These are phyloP conservation scores for Pimpla rufipes DNA, from an alignment of 2,888 invertebrate species.

Conservation along the genomic window DNA sequence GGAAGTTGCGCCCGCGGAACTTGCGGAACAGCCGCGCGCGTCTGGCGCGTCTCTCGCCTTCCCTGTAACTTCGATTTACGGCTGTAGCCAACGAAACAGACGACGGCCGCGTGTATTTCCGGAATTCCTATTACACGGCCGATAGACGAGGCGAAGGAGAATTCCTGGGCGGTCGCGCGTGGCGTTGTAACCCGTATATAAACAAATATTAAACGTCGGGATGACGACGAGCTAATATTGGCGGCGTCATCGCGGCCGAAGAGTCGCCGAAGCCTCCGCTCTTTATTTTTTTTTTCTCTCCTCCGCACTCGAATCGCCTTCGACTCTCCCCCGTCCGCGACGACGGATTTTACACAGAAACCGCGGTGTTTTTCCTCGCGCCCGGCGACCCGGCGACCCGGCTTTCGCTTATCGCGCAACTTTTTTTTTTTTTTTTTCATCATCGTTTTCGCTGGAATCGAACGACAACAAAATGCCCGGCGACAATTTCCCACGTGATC, in stretches of 20 bases:
- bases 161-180: no score
- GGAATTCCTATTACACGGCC: background rate
- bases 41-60: background rate
- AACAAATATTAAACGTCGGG: conserved; percentile 37
- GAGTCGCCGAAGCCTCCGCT: background rate
- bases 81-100: background rate
- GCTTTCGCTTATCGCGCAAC: conserved; percentile 32
- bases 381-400: no score
- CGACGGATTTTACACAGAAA: conserved; percentile 23
- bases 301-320: background rate
- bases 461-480: background rate
- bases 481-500: no score
- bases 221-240: conserved; percentile 33
- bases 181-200: conserved; percentile 4
- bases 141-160: no score
- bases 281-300: conserved; percentile 30
- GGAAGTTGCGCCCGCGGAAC: background rate
- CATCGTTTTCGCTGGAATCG: no score
- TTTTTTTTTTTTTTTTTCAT: background rate
- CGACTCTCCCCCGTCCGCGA: background rate
- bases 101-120: background rate
- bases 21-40: background rate
- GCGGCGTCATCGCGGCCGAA: conserved; percentile 13
- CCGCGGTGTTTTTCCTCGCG: background rate
- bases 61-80: background rate